Base-by-base conservation (phyloP, 2,797 vertebrate genomes). In the Lateolabrax maculatus region DNA sequence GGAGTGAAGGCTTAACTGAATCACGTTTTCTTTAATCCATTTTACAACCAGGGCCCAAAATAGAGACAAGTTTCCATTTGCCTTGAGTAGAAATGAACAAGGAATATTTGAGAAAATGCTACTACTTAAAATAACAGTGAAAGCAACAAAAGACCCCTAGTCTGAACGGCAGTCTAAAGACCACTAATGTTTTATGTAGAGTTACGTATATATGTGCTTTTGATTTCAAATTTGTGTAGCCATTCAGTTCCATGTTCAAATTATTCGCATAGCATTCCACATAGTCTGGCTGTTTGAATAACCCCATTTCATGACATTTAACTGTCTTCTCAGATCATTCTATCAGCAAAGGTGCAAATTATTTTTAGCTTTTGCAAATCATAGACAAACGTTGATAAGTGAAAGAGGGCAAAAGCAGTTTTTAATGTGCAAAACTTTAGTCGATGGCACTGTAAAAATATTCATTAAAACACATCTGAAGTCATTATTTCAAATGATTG, bases 361-460 rank as follows among this genome's bases (percentile, higher is more conserved):
- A 74, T 86, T 67, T 81, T 63, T 63, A 86, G 78, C 72, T 83
- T 86, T 85, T 84, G 56, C 37, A 71, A 58, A 73, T 76, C 55
- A 44, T 48, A 72, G 27, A 70, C 10, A 23, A 56, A 73, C 36
- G 3, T 58, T 27, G 18, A 72, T 65, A 27, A 70, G 44, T 44
- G 46, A 70, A 63, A 66, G 13, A 43, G 44, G 31, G n/a, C 52
- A 7, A 27, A 62, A 84, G 68, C 27, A 58, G 29, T n/a, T 73
- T 64, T 74, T 39, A 93, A 93, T 90, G 91, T 86, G 90, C 92
- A 96, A 95, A 94, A 95, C 93, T 93, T 90, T 94, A 95, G 93
- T 94, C 94, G 92, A 96, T 95, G 94, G 92, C 37, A 74, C 86
- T 87, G 81, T 90, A 76, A 84, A 86, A 81, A 81, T 80, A 86